phyloP scores from a whole-genome alignment of 2,888 invertebrate species.

The Nymphalis urticae region DNA sequence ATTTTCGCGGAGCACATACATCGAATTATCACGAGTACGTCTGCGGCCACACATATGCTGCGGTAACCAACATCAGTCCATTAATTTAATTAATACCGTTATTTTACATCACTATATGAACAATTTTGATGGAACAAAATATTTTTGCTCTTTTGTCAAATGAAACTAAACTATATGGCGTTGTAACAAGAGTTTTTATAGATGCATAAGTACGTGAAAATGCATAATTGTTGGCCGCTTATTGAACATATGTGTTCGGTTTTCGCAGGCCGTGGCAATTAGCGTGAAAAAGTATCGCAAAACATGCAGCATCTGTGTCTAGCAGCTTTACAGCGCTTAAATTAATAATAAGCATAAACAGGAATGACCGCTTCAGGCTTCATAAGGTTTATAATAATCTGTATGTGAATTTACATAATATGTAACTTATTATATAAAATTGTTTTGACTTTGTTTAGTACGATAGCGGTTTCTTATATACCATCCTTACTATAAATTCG shows the following conservation, averaged over 20 bases:
- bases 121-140: slow-evolving; percentile 31
- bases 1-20: slow-evolving; percentile 26
- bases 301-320: slow-evolving; percentile 41
- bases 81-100: slow-evolving; percentile 52
- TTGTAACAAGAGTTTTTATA: slow-evolving; percentile 14
- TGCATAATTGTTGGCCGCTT: slow-evolving; percentile 41
- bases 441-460: background rate
- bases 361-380: background rate
- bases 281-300: slow-evolving; percentile 47
- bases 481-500: too few species aligned
- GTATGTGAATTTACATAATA: background rate
- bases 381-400: too few species aligned
- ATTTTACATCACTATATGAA: slow-evolving; percentile 42
- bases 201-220: slow-evolving; percentile 21
- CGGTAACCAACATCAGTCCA: slow-evolving; percentile 44
- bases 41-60: slow-evolving; percentile 37
- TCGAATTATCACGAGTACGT: slow-evolving; percentile 34
- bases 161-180: slow-evolving; percentile 20
- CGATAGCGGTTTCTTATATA: too few species aligned
- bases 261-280: slow-evolving; percentile 45
- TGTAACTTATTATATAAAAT: background rate
- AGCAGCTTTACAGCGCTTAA: slow-evolving; percentile 22
- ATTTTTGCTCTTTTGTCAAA: background rate
- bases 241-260: slow-evolving; percentile 44
- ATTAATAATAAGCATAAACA: slow-evolving; percentile 11